These are phyloP conservation scores for Propithecus deckenii DNA, from an alignment of 2,797 vertebrate genomes.

Conservation along the genomic window DNA sequence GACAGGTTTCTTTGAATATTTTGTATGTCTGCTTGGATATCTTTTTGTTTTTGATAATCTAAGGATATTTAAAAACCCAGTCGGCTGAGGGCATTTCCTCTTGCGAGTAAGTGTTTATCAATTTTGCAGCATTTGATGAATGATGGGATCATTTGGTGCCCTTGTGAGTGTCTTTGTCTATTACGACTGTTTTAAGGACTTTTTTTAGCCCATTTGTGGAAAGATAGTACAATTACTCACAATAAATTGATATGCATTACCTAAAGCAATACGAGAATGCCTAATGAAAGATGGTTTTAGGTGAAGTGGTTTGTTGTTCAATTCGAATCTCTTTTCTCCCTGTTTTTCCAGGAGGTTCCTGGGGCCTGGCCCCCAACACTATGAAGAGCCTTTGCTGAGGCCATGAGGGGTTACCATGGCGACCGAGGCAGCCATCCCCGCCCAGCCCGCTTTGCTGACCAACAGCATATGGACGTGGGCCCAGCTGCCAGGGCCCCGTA, in stretches of 20 bases:
- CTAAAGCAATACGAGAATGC: neutral
- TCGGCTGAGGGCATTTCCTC: conserved; percentile 55
- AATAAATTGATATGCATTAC: conserved; percentile 49
- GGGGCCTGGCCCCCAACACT: conserved; percentile 81
- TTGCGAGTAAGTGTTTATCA: conserved; percentile 68
- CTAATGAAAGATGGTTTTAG: conserved; percentile 29
- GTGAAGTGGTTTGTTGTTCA: conserved; percentile 42
- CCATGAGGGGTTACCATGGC: conserved; percentile 96
- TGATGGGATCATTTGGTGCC: conserved; percentile 51
- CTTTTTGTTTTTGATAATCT: conserved; percentile 67
- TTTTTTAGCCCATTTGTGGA: conserved; percentile 59
- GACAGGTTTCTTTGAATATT: conserved; percentile 52
- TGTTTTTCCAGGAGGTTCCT: conserved; percentile 86
- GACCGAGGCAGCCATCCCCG: conserved; percentile 94
- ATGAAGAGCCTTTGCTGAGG: conserved; percentile 87
- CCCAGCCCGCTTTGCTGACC: conserved; percentile 93
- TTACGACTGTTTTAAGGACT: conserved; percentile 58
- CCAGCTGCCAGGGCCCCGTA: conserved; percentile 85
- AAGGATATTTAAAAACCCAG: conserved; percentile 43
- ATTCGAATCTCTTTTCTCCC: conserved; percentile 38
- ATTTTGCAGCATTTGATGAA: conserved; percentile 55
- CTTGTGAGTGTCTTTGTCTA: conserved; percentile 60
- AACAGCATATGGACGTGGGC: conserved; percentile 89
- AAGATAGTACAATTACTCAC: conserved; percentile 56
- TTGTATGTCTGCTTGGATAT: conserved; percentile 39